A percentile compares a stretch with the other conserved stretches of the same genome.
Evolutionary conservation across 2,888 invertebrate species (phyloP).

Genomic region (Leptogaster cylindrica): DNA sequence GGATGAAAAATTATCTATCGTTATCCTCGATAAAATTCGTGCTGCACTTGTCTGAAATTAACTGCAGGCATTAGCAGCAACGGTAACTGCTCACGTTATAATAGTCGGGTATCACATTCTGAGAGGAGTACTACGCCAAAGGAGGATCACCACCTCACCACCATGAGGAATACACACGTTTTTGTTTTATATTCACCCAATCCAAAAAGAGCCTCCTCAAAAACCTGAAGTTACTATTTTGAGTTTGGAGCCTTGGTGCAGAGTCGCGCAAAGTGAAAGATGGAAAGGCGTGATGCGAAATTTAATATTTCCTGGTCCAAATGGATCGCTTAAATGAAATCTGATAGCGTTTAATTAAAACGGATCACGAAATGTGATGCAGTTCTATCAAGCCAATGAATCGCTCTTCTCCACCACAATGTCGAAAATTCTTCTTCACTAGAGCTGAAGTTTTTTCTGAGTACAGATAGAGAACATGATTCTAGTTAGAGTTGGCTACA

Average conservation of each 20-base stretch:
- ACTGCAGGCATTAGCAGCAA: constrained; percentile 38
- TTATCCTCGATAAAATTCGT: constrained; percentile 46
- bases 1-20: constrained; percentile 44
- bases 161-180: not conserved
- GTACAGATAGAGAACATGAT: constrained; percentile 5
- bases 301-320: constrained; percentile 57
- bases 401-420: constrained; percentile 15
- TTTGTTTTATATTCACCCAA: not conserved
- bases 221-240: too few species aligned
- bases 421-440: constrained; percentile 10
- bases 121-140: not conserved
- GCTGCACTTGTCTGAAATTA: constrained; percentile 47
- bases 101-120: constrained; percentile 11
- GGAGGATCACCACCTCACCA: not conserved
- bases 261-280: constrained; percentile 44
- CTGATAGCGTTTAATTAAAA: constrained; percentile 43
- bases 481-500: not conserved
- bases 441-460: constrained; percentile 12
- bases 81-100: constrained; percentile 29
- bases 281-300: constrained; percentile 59
- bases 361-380: constrained; percentile 41
- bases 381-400: constrained; percentile 31
- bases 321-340: constrained; percentile 46
- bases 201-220: constrained; percentile 2
- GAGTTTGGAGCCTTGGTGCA: constrained; percentile 6